Evolutionary conservation across 2,797 vertebrate species (phyloP), one percentile per base, ranked within the genome.

Genomic region (Salarias fasciatus): DNA sequence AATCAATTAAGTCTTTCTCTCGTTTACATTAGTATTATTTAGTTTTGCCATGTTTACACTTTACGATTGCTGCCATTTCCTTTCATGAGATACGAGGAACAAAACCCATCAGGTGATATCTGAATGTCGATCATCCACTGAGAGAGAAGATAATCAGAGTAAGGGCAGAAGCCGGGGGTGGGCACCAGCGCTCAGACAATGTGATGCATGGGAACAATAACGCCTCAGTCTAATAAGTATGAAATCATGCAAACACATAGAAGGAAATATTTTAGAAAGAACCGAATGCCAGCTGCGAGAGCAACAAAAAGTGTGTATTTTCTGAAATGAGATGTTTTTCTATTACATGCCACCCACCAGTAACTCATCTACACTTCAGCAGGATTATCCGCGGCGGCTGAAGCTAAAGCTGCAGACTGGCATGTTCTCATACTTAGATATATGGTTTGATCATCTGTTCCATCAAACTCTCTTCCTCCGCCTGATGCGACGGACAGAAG

Each of bases 341-440:
- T 47, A 12, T 31, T 58, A 24, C 6, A 10, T 11, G 33, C 63
- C 77, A 53, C 63, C 75, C 53, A 59, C 55, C 35, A 13, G 46
- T 18, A 61, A 47, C 69, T 83, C 72, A 84, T 85, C 44, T 77
- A 49, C 80, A 83, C 83, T 86, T 82, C 28, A 79, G 59, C 13
- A 49, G 70, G 82, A 81, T 89, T 83, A 78, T 31, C 42, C 50
- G 42, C 37, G 42, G 9, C 50, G 6, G 5, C 11, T 8, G 18
- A 53, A 36, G 28, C 38, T 8, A 31, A 67, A 42, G 56, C 75
- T 53, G 31, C 65, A 42, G 56, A 75, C 52, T 37, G 69, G 13
- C 12, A 48, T 66, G 63, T 67, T 24, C 62, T 77, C 53, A 57
- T 36, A 41, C 28, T 49, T 3, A 43, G 15, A 66, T 1, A 10